A percentile compares a stretch with the other conserved stretches of the same genome.
These are phyloP conservation scores for Lasioglossum lativentre DNA, from an alignment of 2,888 invertebrate genomes.

Conservation along the genomic window DNA sequence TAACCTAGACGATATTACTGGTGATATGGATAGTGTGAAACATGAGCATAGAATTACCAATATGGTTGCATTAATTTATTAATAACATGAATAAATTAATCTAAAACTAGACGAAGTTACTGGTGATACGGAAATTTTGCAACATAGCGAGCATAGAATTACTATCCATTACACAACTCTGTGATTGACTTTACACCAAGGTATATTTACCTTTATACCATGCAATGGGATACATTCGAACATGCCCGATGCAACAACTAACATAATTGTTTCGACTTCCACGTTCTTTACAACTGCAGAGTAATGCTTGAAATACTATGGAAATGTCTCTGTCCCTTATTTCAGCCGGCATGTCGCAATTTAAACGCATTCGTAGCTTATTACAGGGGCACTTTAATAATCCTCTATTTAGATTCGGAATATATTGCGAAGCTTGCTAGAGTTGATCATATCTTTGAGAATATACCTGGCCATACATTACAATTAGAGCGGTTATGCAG, in stretches of 20 bases:
- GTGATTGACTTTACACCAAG: neutral
- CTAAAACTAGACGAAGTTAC: neutral
- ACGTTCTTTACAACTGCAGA: neutral
- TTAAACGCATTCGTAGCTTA: neutral
- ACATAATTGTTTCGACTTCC: neutral
- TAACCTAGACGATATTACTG: neutral
- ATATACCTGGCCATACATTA: constrained; percentile 12
- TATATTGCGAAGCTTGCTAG: neutral
- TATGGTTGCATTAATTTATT: neutral
- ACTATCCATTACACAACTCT: neutral
- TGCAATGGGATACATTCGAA: too few relatives aligned
- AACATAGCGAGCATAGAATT: neutral
- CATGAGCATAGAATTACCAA: neutral
- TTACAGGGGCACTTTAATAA: neutral
- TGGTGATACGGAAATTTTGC: neutral
- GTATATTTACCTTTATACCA: too few relatives aligned
- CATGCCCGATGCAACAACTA: neutral
- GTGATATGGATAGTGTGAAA: too few relatives aligned
- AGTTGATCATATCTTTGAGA: constrained; percentile 12
- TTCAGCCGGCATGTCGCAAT: neutral
- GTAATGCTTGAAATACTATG: neutral
- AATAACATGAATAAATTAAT: neutral
- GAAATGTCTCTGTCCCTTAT: neutral
- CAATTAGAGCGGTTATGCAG: constrained; percentile 10
- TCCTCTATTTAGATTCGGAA: neutral